phyloP scores from a whole-genome alignment of 2,113 vertebrate genomes.

The Halichoerus grypus region DNA sequence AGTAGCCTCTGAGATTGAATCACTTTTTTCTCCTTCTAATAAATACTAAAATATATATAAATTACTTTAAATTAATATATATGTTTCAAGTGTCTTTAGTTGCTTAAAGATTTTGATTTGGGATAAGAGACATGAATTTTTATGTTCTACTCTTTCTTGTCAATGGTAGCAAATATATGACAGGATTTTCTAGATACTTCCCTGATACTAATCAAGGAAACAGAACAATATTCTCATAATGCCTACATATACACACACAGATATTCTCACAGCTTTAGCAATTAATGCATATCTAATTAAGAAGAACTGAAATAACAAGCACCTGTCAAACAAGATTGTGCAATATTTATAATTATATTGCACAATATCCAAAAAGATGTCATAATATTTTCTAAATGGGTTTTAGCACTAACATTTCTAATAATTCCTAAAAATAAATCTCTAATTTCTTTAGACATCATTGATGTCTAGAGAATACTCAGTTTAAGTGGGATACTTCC shows the following conservation, averaged over 20 bases:
- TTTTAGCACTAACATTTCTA: background rate
- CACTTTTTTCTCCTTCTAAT: background rate
- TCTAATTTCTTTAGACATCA: background rate
- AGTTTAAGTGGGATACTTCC: background rate
- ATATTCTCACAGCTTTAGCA: background rate
- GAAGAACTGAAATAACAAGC: constrained; percentile 20
- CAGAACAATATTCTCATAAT: background rate
- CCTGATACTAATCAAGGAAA: background rate
- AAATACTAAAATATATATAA: background rate
- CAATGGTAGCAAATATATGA: background rate
- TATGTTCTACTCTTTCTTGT: background rate
- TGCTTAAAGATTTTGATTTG: background rate
- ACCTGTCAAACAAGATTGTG: background rate
- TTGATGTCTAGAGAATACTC: background rate
- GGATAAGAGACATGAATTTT: background rate
- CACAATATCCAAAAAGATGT: background rate
- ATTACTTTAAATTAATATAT: background rate
- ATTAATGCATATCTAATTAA: background rate
- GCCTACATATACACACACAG: background rate
- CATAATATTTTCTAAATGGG: constrained; percentile 18
- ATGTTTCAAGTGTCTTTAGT: background rate
- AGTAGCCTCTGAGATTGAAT: background rate
- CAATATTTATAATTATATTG: constrained; percentile 26
- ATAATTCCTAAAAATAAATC: constrained; percentile 7
- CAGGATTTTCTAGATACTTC: background rate